These are phyloP conservation scores for Protobothrops mucrosquamatus DNA, from an alignment of 2,113 vertebrate species.

Conservation along the genomic window DNA sequence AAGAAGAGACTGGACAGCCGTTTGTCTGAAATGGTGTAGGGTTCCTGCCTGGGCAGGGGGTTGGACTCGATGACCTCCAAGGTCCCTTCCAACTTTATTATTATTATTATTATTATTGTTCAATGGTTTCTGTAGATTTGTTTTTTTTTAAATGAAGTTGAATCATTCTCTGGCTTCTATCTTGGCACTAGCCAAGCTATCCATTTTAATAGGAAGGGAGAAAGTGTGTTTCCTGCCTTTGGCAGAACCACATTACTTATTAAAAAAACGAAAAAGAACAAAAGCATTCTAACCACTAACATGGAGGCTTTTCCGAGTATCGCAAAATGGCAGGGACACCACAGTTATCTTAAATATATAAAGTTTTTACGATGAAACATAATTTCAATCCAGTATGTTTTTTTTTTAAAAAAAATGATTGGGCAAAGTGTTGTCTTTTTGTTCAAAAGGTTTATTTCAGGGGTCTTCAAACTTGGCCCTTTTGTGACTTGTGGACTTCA, in stretches of 20 bases:
- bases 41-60: too few species aligned
- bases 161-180: background rate
- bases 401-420: background rate
- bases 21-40: too few species aligned
- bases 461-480: too few species aligned
- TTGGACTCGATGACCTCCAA: too few species aligned
- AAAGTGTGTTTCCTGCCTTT: background rate
- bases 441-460: constrained; percentile 27
- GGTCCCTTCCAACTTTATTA: too few species aligned
- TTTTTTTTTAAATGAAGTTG: background rate
- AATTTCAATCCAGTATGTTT: background rate
- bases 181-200: background rate
- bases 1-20: too few species aligned
- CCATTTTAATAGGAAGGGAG: background rate
- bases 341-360: background rate
- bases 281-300: background rate
- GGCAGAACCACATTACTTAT: background rate
- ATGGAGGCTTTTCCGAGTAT: background rate
- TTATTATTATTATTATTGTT: too few species aligned
- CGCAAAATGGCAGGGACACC: background rate
- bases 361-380: constrained; percentile 51
- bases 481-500: too few species aligned
- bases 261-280: background rate
- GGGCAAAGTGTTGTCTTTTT: rapidly evolving
- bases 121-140: too few species aligned